These are phyloP conservation scores for Eucidaris tribuloides DNA, from an alignment of 35 echinoderm and acorn worm species.

Conservation along the genomic window DNA sequence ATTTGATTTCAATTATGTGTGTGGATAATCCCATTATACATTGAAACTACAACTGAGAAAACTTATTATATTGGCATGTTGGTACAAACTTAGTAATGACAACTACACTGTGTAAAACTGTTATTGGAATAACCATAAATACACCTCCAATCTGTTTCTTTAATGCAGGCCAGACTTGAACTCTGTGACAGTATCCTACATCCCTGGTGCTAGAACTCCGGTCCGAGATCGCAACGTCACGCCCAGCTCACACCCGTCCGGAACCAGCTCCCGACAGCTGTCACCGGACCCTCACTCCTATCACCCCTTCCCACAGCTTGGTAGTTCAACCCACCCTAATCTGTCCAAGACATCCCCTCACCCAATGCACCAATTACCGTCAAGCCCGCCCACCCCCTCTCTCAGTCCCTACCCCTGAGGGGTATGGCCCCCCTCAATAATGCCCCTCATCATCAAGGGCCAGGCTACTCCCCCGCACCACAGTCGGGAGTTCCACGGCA, in stretches of 20 bases:
- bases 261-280: conserved; percentile 5
- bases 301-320: conserved; percentile 4
- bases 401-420: neutral
- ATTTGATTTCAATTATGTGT: too few species aligned
- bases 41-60: too few species aligned
- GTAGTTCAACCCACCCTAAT: neutral
- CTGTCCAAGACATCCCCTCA: neutral
- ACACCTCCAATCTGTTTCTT: too few species aligned
- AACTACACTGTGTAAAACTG: too few species aligned
- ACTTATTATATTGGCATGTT: too few species aligned
- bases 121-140: too few species aligned
- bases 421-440: neutral
- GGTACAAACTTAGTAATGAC: too few species aligned
- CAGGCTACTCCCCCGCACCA: neutral
- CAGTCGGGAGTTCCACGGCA: neutral
- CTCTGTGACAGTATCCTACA: conserved; percentile 37
- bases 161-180: conserved; percentile 48
- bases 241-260: conserved; percentile 11
- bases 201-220: conserved; percentile 4
- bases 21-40: too few species aligned
- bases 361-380: neutral
- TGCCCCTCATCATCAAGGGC: neutral
- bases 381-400: too few species aligned
- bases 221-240: neutral
- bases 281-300: conserved; percentile 1